phyloP scores from a whole-genome alignment of 2,113 vertebrate species.

The Hiodon tergisus region DNA sequence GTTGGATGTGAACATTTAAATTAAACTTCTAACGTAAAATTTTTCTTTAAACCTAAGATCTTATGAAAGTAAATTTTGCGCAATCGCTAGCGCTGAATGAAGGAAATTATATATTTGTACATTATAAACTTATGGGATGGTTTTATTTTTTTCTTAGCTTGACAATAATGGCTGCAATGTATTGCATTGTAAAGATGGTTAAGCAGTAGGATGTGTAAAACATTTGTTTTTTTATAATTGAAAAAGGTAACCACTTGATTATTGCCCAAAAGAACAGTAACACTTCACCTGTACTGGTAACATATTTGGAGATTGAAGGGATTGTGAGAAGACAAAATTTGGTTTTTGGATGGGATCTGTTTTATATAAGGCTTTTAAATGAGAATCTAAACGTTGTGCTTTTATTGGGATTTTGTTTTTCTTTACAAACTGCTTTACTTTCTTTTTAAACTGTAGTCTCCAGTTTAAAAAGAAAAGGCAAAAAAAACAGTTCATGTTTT shows the following conservation, averaged over 20 bases:
- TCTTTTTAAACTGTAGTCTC: conserved; percentile 23
- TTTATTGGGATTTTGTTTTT: conserved; percentile 3
- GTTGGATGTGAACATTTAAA: neutral
- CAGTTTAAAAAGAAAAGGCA: conserved; percentile 11
- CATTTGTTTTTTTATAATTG: conserved; percentile 1
- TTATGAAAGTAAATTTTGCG: neutral
- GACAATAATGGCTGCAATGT: neutral
- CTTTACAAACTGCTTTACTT: neutral
- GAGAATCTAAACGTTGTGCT: conserved; percentile 7
- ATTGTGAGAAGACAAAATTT: neutral
- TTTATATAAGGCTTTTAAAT: conserved; percentile 23
- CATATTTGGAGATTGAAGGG: neutral
- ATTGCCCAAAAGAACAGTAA: conserved; percentile 4
- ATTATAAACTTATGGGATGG: neutral
- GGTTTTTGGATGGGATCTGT: neutral
- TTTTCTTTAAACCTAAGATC: neutral
- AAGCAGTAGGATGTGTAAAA: neutral
- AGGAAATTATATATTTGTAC: neutral
- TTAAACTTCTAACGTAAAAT: no score
- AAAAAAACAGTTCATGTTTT: conserved; percentile 10
- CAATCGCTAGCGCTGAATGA: neutral
- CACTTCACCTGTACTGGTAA: neutral
- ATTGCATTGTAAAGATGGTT: conserved; percentile 10
- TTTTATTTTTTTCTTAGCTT: neutral
- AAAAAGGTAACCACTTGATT: conserved; percentile 11